These are phyloP conservation scores for Gila orcuttii DNA, from an alignment of 2,113 vertebrate genomes.

Conservation along the genomic window DNA sequence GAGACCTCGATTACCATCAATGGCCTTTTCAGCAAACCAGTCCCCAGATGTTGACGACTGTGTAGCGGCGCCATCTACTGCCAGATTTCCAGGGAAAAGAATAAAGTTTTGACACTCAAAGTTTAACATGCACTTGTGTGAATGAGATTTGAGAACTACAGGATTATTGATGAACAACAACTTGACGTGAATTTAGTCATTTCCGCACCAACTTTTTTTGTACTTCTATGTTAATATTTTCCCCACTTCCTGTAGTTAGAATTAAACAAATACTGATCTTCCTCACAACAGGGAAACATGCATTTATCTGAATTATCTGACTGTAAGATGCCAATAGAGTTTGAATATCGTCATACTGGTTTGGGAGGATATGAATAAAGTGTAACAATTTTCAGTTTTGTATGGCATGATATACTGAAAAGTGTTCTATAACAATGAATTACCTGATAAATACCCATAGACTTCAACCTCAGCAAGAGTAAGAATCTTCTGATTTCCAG, in stretches of 20 bases:
- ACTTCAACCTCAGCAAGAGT: no score
- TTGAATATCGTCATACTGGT: not conserved
- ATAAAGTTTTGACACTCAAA: no score
- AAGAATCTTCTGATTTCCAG: no score
- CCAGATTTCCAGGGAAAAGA: not conserved
- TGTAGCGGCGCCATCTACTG: not conserved
- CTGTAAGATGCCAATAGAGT: not conserved
- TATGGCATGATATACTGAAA: not conserved
- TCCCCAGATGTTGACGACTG: constrained; percentile 47
- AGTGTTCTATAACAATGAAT: not conserved
- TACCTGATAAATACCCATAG: not conserved
- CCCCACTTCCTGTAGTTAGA: no score
- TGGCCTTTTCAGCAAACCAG: constrained; percentile 14
- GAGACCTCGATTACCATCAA: constrained; percentile 43
- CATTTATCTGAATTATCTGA: no score
- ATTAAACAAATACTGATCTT: no score
- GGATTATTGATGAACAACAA: not conserved
- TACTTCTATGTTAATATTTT: no score
- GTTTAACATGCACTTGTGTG: not conserved
- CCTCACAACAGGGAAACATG: no score
- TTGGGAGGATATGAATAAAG: not conserved
- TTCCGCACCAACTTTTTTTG: not conserved
- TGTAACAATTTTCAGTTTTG: no score
- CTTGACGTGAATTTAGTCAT: not conserved
- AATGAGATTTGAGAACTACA: no score